Evolutionary conservation across 2,113 vertebrate genomes (phyloP).

Genomic region (Taurulus bubalis): DNA sequence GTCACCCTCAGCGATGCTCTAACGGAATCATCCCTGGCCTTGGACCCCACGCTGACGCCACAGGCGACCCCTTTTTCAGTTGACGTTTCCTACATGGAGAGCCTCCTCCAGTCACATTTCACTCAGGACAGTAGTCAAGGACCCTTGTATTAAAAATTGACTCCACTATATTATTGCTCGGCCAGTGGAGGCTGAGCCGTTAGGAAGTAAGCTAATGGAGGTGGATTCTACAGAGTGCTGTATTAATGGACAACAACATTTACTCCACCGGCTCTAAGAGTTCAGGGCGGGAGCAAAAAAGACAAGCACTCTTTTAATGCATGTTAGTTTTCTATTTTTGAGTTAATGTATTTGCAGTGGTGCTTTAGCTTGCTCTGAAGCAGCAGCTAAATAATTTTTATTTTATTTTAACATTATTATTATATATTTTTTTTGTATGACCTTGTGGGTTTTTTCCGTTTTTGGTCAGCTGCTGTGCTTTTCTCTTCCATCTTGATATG

Average conservation of each 20-base stretch:
- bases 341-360: constrained; percentile 73
- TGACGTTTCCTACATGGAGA: constrained; percentile 89
- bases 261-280: constrained; percentile 36
- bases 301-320: constrained; percentile 73
- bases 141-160: constrained; percentile 73
- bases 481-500: constrained; percentile 51
- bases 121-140: constrained; percentile 75
- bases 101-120: constrained; percentile 87
- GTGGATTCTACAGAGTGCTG: constrained; percentile 52
- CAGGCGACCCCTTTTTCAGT: constrained; percentile 77
- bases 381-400: constrained; percentile 50
- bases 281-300: constrained; percentile 30
- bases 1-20: constrained; percentile 17
- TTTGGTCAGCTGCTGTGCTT: constrained; percentile 50
- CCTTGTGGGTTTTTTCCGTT: not conserved
- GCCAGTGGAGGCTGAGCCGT: constrained; percentile 51
- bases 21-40: constrained; percentile 20
- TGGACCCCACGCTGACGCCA: constrained; percentile 68
- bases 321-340: constrained; percentile 72
- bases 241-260: constrained; percentile 51
- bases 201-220: constrained; percentile 65
- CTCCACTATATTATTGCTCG: constrained; percentile 36
- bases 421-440: constrained; percentile 9
- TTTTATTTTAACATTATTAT: constrained; percentile 30
- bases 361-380: constrained; percentile 53